Base-by-base conservation (phyloP, 2,113 vertebrate genomes). In the Phrynocephalus versicolor region DNA sequence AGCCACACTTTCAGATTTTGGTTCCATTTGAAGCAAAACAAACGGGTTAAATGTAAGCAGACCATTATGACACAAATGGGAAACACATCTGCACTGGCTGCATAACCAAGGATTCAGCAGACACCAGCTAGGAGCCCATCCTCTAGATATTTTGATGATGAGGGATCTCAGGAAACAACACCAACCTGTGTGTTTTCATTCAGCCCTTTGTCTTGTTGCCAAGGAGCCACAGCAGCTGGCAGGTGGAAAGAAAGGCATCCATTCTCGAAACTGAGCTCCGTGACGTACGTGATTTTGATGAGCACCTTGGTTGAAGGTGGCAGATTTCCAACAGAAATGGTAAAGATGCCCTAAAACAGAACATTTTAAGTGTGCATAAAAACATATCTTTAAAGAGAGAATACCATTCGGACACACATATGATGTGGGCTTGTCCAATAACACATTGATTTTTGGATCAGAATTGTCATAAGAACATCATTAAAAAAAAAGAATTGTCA, bases 271-370 rank as follows among this genome's bases (percentile, higher is more conserved):
- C 94, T 92, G 88, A 98, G 96, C 89, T 98, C 98, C 0, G 96
- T 97, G 91, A 98, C 95, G 12, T 96, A 98, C 78, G 97, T 98
- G 25, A 98, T 96, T 93, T 98, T 98, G 88, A 99, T 97, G 79
- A 98, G 94, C 82, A 98, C 97, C 2, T 94, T 96, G 0, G 97
- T 96, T 14, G 92, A 92, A 1, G 97, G 92, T 0, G 97, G 96
- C 83, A 98, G 94, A 85, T 98, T 98, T 21, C 98, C 98, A 84
- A 98, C 96, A 39, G 97, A 98, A 87, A 98, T 96, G 83, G 97
- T 97, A 90, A 98, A 98, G 81, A 98, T 90, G 70, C 98, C 97
- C 98, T 98, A 91, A 62, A 91, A 90, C 45, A 91, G 75, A 85
- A 23, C 77, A 3, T 70, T 65, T 75, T 14, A 35, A 33, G 2